A percentile compares a stretch with the other conserved stretches of the same genome.
phyloP scores from a whole-genome alignment of 1,140 invertebrate genomes.

The Calephelis nemesis region DNA sequence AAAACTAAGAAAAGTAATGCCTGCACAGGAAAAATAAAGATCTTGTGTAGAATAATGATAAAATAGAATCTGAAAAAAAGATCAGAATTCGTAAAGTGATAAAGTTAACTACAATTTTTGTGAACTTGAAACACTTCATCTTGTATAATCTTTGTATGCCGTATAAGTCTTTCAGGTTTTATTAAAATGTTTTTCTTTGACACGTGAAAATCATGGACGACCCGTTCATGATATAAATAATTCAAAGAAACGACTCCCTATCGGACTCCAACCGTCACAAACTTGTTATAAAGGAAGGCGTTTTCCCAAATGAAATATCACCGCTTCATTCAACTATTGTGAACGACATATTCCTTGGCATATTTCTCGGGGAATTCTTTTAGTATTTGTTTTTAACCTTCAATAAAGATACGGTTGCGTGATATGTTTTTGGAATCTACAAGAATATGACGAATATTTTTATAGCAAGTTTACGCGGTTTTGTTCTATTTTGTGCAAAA shows the following conservation, averaged over 20 bases:
- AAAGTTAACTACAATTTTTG: no score
- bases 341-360: slow-evolving; percentile 10
- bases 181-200: slow-evolving; percentile 14
- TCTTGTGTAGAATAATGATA: no score
- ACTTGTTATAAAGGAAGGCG: slow-evolving; percentile 10
- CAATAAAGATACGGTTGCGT: no score
- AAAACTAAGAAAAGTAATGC: no score
- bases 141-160: no score
- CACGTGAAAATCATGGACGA: slow-evolving; percentile 7
- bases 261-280: slow-evolving; percentile 12
- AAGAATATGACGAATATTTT: no score
- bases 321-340: slow-evolving; percentile 3
- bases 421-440: no score
- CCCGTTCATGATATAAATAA: slow-evolving; percentile 7
- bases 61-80: no score
- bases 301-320: slow-evolving; percentile 16
- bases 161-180: background rate
- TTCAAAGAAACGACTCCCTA: slow-evolving; percentile 7
- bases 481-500: no score
- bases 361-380: slow-evolving; percentile 2
- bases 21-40: no score
- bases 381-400: background rate
- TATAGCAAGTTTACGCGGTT: background rate
- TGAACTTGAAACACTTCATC: no score
- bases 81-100: no score